Percentiles rank a stretch among this genome's conserved stretches.
Evolutionary conservation across 1,140 invertebrate species (phyloP).

Genomic region (Apis cerana): DNA sequence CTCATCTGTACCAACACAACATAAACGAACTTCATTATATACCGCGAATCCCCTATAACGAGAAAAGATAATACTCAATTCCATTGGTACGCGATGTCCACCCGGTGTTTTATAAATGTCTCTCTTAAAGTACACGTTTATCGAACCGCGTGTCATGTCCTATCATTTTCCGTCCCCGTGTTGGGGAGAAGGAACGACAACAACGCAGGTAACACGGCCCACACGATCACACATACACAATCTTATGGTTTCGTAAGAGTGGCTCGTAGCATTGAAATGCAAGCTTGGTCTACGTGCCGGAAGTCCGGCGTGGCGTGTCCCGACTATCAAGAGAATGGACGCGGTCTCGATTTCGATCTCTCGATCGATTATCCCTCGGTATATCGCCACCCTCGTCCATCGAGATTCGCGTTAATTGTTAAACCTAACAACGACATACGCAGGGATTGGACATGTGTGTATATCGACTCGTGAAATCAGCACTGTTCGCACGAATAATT

Average conservation of each 20-base stretch:
- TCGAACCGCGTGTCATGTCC: slow-evolving; percentile 5
- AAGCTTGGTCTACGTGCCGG: slow-evolving; percentile 62
- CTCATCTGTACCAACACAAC: no score
- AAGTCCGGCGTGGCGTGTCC: slow-evolving; percentile 59
- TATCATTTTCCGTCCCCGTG: background rate
- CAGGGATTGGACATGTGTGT: background rate
- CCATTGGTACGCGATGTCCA: background rate
- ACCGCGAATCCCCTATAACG: no score
- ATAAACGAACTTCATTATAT: no score
- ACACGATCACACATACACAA: slow-evolving; percentile 35
- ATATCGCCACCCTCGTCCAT: slow-evolving; percentile 36
- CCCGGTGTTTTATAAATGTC: background rate
- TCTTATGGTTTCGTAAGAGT: slow-evolving; percentile 53
- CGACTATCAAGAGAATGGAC: slow-evolving; percentile 55
- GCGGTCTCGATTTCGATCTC: slow-evolving; percentile 57
- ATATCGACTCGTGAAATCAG: slow-evolving; percentile 5
- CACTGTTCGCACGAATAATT: slow-evolving; percentile 1
- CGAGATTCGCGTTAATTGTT: slow-evolving; percentile 18
- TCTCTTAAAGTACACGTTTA: background rate
- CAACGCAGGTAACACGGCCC: slow-evolving; percentile 13
- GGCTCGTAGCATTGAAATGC: slow-evolving; percentile 54
- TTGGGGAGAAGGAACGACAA: background rate
- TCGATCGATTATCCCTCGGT: slow-evolving; percentile 50
- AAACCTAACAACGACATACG: background rate
- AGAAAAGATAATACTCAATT: background rate